Base-by-base conservation (phyloP, 2,113 vertebrate genomes). In the Tamias sibiricus region DNA sequence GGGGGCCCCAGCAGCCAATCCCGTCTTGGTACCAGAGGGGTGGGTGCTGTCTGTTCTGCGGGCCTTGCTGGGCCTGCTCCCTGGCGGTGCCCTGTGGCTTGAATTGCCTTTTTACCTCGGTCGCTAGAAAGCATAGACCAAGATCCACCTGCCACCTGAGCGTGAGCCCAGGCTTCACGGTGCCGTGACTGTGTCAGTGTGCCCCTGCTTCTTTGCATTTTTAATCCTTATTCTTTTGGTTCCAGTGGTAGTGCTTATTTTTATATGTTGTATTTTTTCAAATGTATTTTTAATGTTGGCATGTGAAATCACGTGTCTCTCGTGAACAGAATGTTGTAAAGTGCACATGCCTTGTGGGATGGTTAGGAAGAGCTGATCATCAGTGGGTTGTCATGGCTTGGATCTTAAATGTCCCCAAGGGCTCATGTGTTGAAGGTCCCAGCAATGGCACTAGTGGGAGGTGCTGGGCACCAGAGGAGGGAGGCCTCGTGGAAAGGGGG, bases 141-240 rank as follows among this genome's bases (percentile, higher is more conserved):
- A 0, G 20, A 10, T 35, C 1, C 1, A 9, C 0, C 0, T 8
- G 49, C 19, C 13, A 2, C 1, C 0, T 0, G 0, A 0, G 19
- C 30, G 8, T 3, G 30, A 4, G 14, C 0, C 0, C 1, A 2
- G 47, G 71, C 2, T 20, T 17, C 20, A 9, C 6, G 0, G 6
- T 0, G 9, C 72, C 47, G 62, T 0, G 4, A 17, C 0, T 10
- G 30, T 13, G 0, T 4, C 2, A 2, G 4, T 2, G 42, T 19
- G 32, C 30, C 62, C 59, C 76, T 37, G 13, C 24, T 37, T 32
- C 10, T 8, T 24, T 37, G 13, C 12, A 3, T 28, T 32, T 37
- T 79, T 47, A 37, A 14, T 14, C 52, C 37, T n/a, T 47, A 1
- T n/a, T 64, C 35, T 75, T 14, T 76, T 69, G 11, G 32, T 16